Percentiles rank a stretch among this genome's conserved stretches.
Evolutionary conservation across 2,113 vertebrate genomes (phyloP).

Genomic region (Chiloscyllium plagiosum): DNA sequence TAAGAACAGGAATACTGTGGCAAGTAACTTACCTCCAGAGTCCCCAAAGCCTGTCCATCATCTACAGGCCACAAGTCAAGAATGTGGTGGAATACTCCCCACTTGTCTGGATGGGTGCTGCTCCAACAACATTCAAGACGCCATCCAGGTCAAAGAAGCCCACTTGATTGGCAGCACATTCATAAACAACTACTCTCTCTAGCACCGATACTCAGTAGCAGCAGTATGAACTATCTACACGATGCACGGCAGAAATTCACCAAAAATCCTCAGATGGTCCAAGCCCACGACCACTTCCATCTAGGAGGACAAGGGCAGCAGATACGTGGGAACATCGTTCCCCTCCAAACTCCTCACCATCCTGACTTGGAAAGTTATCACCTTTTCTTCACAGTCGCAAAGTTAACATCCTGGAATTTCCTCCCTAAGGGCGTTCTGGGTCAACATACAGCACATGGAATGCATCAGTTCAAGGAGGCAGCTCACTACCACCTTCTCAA

Average conservation of each 20-base stretch:
- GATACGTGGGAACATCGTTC: not conserved
- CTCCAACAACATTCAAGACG: not conserved
- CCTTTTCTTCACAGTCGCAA: too few relatives aligned
- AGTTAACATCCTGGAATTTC: too few relatives aligned
- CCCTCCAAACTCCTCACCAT: not conserved
- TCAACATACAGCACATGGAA: too few relatives aligned
- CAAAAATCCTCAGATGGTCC: not conserved
- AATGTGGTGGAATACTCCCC: not conserved
- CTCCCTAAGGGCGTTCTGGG: too few relatives aligned
- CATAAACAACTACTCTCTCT: not conserved
- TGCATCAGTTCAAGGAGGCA: too few relatives aligned
- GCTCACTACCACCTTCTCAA: too few relatives aligned
- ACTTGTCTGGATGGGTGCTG: not conserved
- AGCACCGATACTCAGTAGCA: not conserved
- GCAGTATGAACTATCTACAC: not conserved
- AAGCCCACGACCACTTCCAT: not conserved
- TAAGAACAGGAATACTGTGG: not conserved
- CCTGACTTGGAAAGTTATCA: not conserved
- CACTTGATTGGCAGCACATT: not conserved
- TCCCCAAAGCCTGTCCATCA: not conserved
- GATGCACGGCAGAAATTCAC: not conserved
- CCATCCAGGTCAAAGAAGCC: not conserved
- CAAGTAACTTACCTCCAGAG: not conserved
- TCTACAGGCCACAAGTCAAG: not conserved
- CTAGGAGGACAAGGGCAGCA: not conserved